A percentile compares a stretch with the other conserved stretches of the same genome.
Conservation (phyloP, 2,888 invertebrate genomes). For the Diarsia rubi region DNA sequence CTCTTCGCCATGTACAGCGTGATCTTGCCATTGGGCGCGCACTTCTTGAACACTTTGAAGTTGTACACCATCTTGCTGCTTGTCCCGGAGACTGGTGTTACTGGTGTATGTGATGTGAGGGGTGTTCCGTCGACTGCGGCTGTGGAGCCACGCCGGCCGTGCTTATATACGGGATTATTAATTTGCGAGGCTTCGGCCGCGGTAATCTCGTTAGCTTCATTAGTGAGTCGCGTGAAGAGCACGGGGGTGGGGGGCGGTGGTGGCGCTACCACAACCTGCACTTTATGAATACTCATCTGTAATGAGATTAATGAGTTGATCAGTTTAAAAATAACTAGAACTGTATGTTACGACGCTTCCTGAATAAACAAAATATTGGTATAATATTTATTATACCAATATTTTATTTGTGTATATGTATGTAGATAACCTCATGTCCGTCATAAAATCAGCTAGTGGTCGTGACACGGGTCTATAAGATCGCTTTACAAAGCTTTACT, state of each 20-base stretch:
- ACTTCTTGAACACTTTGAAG: conserved; percentile 97
- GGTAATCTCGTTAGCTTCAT: conserved; percentile 81
- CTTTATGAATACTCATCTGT: conserved; percentile 44
- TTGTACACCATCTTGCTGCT: conserved; percentile 94
- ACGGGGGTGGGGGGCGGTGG: not conserved
- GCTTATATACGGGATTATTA: conserved; percentile 84
- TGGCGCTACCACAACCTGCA: conserved; percentile 21
- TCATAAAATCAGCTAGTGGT: not conserved
- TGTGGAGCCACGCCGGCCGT: conserved; percentile 20
- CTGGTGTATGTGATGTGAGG: not conserved
- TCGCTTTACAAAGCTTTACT: too few relatives aligned
- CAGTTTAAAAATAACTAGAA: conserved; percentile 11
- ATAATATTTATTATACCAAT: too few relatives aligned
- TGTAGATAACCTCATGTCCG: not conserved
- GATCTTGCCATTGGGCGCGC: conserved; percentile 96
- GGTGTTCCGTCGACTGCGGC: conserved; percentile 45
- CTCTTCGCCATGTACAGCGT: conserved; percentile 96
- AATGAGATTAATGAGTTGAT: conserved; percentile 39
- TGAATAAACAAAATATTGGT: not conserved
- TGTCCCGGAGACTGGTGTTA: conserved; percentile 8
- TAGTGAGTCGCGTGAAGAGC: conserved; percentile 61
- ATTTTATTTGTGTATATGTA: too few relatives aligned
- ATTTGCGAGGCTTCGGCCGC: conserved; percentile 79
- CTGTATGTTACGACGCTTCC: too few relatives aligned
- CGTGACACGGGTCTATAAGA: not conserved